Evolutionary conservation across 2,888 invertebrate genomes (phyloP), one percentile per base, ranked within the genome.

Genomic region (Standfussiana lucernea): DNA sequence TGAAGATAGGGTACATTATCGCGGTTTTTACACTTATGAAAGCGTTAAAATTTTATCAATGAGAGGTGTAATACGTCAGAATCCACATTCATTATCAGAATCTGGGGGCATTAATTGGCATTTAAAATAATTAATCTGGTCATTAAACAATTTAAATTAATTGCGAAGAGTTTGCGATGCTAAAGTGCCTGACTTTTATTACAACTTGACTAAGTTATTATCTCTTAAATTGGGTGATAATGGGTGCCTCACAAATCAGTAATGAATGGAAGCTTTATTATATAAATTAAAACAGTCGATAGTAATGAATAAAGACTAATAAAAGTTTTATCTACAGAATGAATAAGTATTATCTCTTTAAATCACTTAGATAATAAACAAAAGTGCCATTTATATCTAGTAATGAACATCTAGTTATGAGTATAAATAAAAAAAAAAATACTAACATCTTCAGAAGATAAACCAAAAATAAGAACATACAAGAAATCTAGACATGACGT

Each of bases 21-120:
- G 93, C 91, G 91, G 93, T 92, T 93, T 94, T 95, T 93, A 95
- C 95, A 95, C 95, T 94, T 94, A 76, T 86, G 90, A 89, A 91
- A 91, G 91, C 91, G 93, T 95, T 93, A 95, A 94, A 92, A 62
- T 93, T 90, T 91, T 93, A 93, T 92, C 89, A 91, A 88, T 86
- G 86, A 84, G 85, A 88, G 88, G 84, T 79, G 84, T 90, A 84
- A 85, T 88, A 84, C 85, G 86, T 88, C 87, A 87, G 77, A 83
- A 82, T 80, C 80, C 72, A 82, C 81, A 88, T 84, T 84, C 79
- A 84, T 83, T 88, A 86, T 80, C 82, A 6, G 84, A 80, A 88
- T 85, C 81, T 83, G 71, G 66, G 64, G 61, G 72, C 84, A 84
- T 86, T 86, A 84, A 87, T 83, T 83, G 88, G 76, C 78, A 86